Percentiles rank a stretch among this genome's conserved stretches.
These are phyloP conservation scores for Drosophila merina DNA, from an alignment of 2,888 invertebrate genomes.

Conservation along the genomic window DNA sequence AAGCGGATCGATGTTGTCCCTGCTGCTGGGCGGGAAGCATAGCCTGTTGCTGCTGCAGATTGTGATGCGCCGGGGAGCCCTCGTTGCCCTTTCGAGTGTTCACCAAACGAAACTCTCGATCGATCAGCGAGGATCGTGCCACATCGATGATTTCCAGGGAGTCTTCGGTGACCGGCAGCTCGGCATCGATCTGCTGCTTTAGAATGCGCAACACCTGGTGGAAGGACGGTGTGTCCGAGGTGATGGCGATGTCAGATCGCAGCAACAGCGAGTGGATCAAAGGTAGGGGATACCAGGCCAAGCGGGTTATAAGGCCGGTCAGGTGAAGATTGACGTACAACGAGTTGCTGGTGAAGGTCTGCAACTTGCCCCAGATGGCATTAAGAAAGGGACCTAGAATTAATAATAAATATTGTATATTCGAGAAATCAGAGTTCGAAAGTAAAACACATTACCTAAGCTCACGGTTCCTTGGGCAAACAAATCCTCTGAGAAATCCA, in stretches of 20 bases:
- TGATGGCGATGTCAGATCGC: conserved; percentile 92
- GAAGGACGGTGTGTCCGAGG: conserved; percentile 95
- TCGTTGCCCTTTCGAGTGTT: conserved; percentile 86
- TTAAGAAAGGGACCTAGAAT: conserved; percentile 92
- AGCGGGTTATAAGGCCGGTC: conserved; percentile 92
- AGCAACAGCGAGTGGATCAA: conserved; percentile 94
- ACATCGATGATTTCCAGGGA: conserved; percentile 88
- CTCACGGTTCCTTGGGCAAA: conserved; percentile 84
- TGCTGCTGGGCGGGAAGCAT: conserved; percentile 39
- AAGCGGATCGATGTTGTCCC: conserved; percentile 76
- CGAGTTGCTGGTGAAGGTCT: conserved; percentile 92
- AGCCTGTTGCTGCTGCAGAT: conserved; percentile 84
- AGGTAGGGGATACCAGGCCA: conserved; percentile 95
- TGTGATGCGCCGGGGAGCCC: conserved; percentile 81
- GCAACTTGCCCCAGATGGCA: conserved; percentile 91
- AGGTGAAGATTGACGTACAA: conserved; percentile 94
- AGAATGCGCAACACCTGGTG: conserved; percentile 93
- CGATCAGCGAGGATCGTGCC: conserved; percentile 91
- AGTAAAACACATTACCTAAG: conserved; percentile 74
- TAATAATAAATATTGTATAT: neutral
- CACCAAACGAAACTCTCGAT: conserved; percentile 90
- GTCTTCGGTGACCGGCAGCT: conserved; percentile 86
- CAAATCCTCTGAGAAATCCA: conserved; percentile 84
- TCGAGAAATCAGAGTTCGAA: too few species aligned
- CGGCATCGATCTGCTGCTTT: conserved; percentile 94